A percentile compares a stretch with the other conserved stretches of the same genome.
Conservation (phyloP, 1,140 invertebrate genomes). For the Atopsyche davidsoni region DNA sequence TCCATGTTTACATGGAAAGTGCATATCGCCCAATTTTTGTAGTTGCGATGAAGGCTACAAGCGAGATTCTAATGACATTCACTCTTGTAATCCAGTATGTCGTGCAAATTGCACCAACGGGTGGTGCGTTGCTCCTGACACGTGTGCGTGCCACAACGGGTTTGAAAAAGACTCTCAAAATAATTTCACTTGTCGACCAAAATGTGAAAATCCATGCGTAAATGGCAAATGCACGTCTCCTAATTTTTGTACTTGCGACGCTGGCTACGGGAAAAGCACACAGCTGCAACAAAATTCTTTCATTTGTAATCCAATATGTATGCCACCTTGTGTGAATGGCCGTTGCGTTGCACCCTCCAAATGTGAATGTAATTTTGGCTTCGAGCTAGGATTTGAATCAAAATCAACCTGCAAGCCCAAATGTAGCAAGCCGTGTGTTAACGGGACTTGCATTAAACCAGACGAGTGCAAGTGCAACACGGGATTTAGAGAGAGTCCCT, state of each 20-base stretch:
- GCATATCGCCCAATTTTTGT: slow-evolving; percentile 34
- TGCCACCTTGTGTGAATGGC: slow-evolving; percentile 45
- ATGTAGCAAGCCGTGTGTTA: slow-evolving; percentile 38
- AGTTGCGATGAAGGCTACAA: slow-evolving; percentile 49
- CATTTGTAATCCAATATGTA: slow-evolving; percentile 48
- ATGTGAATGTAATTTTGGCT: slow-evolving; percentile 29
- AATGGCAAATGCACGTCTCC: slow-evolving; percentile 33
- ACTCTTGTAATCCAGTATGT: slow-evolving; percentile 9
- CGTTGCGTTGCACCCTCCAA: slow-evolving; percentile 43
- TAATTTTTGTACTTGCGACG: slow-evolving; percentile 30
- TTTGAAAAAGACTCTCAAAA: slow-evolving; percentile 34
- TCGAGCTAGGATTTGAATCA: not conserved
- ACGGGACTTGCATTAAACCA: slow-evolving; percentile 39
- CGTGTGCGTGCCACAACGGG: slow-evolving; percentile 41
- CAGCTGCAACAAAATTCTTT: slow-evolving; percentile 31
- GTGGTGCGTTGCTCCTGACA: slow-evolving; percentile 42
- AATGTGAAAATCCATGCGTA: slow-evolving; percentile 39
- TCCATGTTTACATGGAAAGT: slow-evolving; percentile 28
- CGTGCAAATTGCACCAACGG: slow-evolving; percentile 41
- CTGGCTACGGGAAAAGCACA: slow-evolving; percentile 28
- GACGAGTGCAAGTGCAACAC: slow-evolving; percentile 45
- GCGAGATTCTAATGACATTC: slow-evolving; percentile 30
- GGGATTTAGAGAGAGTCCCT: slow-evolving; percentile 37
- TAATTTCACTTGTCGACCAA: slow-evolving; percentile 19
- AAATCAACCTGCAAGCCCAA: slow-evolving; percentile 5